phyloP scores from a whole-genome alignment of 2,888 invertebrate genomes.

The Pollenia labialis region DNA sequence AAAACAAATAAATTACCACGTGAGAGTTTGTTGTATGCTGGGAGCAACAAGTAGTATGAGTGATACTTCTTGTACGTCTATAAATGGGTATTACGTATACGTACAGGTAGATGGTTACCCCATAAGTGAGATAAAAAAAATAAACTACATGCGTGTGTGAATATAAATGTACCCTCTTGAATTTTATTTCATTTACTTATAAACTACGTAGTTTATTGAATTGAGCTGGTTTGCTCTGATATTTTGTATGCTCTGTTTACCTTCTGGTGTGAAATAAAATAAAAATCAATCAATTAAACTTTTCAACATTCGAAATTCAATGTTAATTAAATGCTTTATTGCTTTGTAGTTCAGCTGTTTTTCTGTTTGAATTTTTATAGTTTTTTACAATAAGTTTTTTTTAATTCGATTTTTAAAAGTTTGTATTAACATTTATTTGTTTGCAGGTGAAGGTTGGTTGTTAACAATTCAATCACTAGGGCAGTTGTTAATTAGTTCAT shows the following conservation, averaged over 20 bases:
- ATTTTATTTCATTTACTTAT: slow-evolving; percentile 15
- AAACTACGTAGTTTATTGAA: not conserved
- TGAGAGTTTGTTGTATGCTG: not conserved
- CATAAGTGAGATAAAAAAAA: too few species aligned
- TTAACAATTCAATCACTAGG: not conserved
- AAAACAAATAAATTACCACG: slow-evolving; percentile 1
- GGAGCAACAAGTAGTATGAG: slow-evolving; percentile 55
- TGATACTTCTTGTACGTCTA: slow-evolving; percentile 24
- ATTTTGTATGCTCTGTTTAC: slow-evolving; percentile 18
- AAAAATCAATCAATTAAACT: slow-evolving; percentile 51
- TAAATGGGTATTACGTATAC: slow-evolving; percentile 9
- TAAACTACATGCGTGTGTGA: not conserved
- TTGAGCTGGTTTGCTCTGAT: not conserved
- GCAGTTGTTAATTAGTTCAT: not conserved
- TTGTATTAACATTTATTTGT: not conserved
- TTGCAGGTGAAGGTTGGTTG: slow-evolving; percentile 13
- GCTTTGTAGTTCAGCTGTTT: slow-evolving; percentile 32
- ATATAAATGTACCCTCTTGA: not conserved
- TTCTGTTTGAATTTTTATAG: not conserved
- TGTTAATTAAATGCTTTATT: slow-evolving; percentile 58
- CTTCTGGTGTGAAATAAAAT: not conserved
- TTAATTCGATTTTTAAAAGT: not conserved
- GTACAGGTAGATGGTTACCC: not conserved
- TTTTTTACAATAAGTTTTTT: not conserved
- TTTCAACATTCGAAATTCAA: slow-evolving; percentile 39